Evolutionary conservation across 2,888 invertebrate genomes (phyloP), one percentile per base, ranked within the genome.

Genomic region (Chesias legatella): DNA sequence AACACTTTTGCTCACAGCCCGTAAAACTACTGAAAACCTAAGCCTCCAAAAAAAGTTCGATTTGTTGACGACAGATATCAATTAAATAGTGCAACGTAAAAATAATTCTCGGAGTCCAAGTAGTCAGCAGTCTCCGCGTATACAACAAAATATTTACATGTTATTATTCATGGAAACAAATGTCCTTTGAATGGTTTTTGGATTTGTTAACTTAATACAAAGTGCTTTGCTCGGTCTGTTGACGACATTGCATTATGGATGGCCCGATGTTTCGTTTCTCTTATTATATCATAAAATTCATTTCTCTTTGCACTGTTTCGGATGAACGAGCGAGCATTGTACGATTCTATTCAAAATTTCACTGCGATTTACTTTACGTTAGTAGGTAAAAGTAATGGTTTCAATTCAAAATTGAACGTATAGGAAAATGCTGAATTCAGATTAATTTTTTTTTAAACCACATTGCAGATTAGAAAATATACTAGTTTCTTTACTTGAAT

Each of bases 141-240:
- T 68, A 73, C 74, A 75, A 74, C 74, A 80, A 76, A 67, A 70
- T 71, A 83, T 80, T 79, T 75, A 79, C 79, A 80, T 81, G 79
- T 74, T 80, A 78, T 77, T 80, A 81, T 81, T 82, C 81, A 81
- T 79, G 80, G 75, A 77, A 83, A 83, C 83, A 83, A 84, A 83
- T 83, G 80, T 79, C 73, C 70, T 67, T 72, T 73, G 73, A 79
- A 83, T 78, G 79, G 79, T 77, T 80, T 79, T 79, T 73, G 77
- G 72, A 80, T 82, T 79, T 83, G 83, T 82, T 80, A 83, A 82
- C 79, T 83, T 79, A 81, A 83, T 81, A 83, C 81, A 80, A 81
- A 82, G 72, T 79, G 79, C 78, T 74, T 77, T 73, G 67, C 76
- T 72, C 76, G 67, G 66, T 71, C 74, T 78, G 77, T 65, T 61